Base-by-base conservation (phyloP, 2,797 vertebrate genomes). In the Thalassophryne amazonica region DNA sequence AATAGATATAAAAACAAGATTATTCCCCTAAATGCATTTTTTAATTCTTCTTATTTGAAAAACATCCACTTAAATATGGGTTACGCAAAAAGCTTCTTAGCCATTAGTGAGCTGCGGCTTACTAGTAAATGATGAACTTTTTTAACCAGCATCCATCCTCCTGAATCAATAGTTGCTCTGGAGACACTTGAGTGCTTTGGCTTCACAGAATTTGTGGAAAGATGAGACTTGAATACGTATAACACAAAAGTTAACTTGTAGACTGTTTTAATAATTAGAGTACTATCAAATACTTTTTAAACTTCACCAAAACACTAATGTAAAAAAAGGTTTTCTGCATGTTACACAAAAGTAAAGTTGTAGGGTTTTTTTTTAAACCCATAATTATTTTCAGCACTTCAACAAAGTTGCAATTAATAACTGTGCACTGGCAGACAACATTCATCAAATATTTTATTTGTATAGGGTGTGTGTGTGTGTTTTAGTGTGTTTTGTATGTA, bases 401-500 rank as follows among this genome's bases (percentile, higher is more conserved):
- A n/a, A n/a, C n/a, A n/a, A n/a, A n/a, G n/a, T n/a, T n/a, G n/a
- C n/a, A n/a, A n/a, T n/a, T n/a, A n/a, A n/a, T n/a, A n/a, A n/a
- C n/a, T n/a, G n/a, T n/a, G n/a, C n/a, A n/a, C n/a, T n/a, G n/a
- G n/a, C n/a, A n/a, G n/a, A n/a, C n/a, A n/a, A n/a, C n/a, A n/a
- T n/a, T n/a, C n/a, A 78, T 85, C 68, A 84, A 84, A 83, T 73
- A 83, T 72, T 73, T 72, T 78, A 45, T 53, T 75, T 76, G 71
- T 82, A 77, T 68, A 71, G 56, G 54, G 62, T 86, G 78, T 82
- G 71, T 84, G 84, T 88, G 88, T 90, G 81, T 86, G 87, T 84
- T 83, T 83, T 76, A 78, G 76, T 73, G 78, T 80, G 62, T 85
- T 75, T 70, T 89, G 89, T 89, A 83, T 90, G 81, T 88, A 84